Evolutionary conservation across 2,888 invertebrate species (phyloP), one percentile per base, ranked within the genome.

Genomic region (Dasysyrphus tricinctus): DNA sequence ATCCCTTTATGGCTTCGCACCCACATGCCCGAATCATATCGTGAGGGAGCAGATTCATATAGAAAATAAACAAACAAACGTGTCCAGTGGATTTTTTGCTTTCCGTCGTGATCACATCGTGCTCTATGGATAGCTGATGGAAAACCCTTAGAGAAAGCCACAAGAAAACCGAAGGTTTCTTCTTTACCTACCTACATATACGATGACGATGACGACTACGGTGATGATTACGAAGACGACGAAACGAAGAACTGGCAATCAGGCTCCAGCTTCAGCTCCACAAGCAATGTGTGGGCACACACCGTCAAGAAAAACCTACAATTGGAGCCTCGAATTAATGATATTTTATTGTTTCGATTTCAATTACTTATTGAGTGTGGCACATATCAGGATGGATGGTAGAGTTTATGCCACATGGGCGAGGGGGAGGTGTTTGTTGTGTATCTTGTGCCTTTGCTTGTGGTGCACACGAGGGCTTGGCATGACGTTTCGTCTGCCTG

Each of bases 271-370:
- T 24, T 24, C 24, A 24, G 24, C 24, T 24, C 24, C 69, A 39
- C 54, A 69, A n/a, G 39, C 69, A 54, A 59, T 82, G 86, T 86
- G 86, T 86, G 86, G 86, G 86, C 86, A 82, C 86, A 82, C 56
- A 57, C 61, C 61, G 61, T 65, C 63, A 54, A 57, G 59, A 49
- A 81, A 86, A 86, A 70, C 86, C 86, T 86, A 78, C 86, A 86
- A 86, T 86, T 86, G 86, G 78, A 82, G 70, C 78, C 79, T 86
- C 79, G 86, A 86, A 86, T 86, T 86, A 86, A 86, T 86, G 86
- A 86, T 86, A 86, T 86, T 86, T 86, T 86, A 86, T 86, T 86
- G 86, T 86, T 86, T 86, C 72, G 86, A 86, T 86, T 86, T 86
- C 86, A 86, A 86, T 86, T 86, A 86, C 86, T 86, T 86, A 82